A percentile compares a stretch with the other conserved stretches of the same genome.
Evolutionary conservation across 2,888 invertebrate species (phyloP).

Genomic region (Melanotus villosus): DNA sequence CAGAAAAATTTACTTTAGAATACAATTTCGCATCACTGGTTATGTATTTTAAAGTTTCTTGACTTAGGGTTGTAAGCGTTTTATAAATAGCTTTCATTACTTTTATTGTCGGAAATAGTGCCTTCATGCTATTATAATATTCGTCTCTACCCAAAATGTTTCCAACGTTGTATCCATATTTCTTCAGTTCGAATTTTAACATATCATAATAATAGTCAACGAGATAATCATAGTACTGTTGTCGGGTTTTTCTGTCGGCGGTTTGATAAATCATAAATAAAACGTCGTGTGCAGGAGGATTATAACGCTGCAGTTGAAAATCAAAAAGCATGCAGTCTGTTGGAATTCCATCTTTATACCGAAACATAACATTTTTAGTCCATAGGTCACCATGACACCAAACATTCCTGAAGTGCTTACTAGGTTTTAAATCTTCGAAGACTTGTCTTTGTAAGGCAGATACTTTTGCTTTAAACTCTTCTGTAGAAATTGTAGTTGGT

Average conservation of each 20-base stretch:
- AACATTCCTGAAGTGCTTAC: background rate
- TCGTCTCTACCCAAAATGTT: background rate
- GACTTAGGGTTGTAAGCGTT: background rate
- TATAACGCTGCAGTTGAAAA: constrained; percentile 67
- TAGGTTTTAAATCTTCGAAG: background rate
- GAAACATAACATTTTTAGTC: constrained; percentile 59
- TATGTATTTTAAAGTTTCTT: background rate
- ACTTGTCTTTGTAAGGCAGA: background rate
- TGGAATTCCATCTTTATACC: constrained; percentile 44
- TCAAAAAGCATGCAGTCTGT: constrained; percentile 58
- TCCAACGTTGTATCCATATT: background rate
- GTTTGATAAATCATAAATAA: constrained; percentile 60
- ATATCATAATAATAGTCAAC: constrained; percentile 17
- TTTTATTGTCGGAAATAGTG: background rate
- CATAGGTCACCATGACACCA: constrained; percentile 59
- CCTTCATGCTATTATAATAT: background rate
- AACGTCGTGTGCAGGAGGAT: constrained; percentile 76
- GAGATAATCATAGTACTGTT: constrained; percentile 46
- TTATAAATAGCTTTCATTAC: background rate
- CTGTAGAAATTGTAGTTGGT: no score
- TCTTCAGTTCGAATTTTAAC: background rate
- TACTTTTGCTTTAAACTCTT: constrained; percentile 34
- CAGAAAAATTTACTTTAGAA: background rate
- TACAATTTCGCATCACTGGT: background rate
- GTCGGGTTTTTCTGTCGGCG: constrained; percentile 47